Evolutionary conservation across 1,140 invertebrate genomes (phyloP), one percentile per base, ranked within the genome.

Genomic region (Drosophila subpulchrella): DNA sequence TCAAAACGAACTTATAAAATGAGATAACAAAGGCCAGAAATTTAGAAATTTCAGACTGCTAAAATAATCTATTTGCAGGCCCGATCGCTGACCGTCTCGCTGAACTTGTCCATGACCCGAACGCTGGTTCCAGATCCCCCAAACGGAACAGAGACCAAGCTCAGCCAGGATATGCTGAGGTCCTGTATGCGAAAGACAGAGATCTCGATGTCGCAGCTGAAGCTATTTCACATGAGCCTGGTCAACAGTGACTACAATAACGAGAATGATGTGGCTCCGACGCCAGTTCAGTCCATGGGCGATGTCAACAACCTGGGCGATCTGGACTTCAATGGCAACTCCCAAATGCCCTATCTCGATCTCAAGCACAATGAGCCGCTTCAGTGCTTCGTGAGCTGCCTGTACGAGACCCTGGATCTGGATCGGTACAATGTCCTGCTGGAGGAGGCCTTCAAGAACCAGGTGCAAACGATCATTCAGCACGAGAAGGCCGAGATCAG

Each of bases 11-110:
- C n/a, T n/a, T n/a, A n/a, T n/a, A n/a, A n/a, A n/a, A n/a, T n/a
- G n/a, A n/a, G 30, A 30, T 30, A 30, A 30, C 30, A 30, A 32
- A 7, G 6, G 7, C 4, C 6, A 32, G 6, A 7, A 7, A 32
- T 7, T 6, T 32, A 32, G 7, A 7, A 0, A 32, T 32, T 42
- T 15, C 13, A 39, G 4, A 41, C n/a, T 6, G 12, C 0, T 15
- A 6, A 15, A 27, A 5, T 0, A 8, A 8, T 4, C 8, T n/a
- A 6, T 10, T 1, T 3, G n/a, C 17, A 89, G 85, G 27, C 96
- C 42, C 96, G 85, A 13, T 79, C 81, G 5, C 20, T 90, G 12
- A 82, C 86, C 7, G 81, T 90, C 0, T 90, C 86, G 12, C 75
- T 90, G 7, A 90, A 90, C 51, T 75, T 90, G 78, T 90, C 85